phyloP scores from a whole-genome alignment of 1,140 invertebrate species.

The Apolygus lucorum region DNA sequence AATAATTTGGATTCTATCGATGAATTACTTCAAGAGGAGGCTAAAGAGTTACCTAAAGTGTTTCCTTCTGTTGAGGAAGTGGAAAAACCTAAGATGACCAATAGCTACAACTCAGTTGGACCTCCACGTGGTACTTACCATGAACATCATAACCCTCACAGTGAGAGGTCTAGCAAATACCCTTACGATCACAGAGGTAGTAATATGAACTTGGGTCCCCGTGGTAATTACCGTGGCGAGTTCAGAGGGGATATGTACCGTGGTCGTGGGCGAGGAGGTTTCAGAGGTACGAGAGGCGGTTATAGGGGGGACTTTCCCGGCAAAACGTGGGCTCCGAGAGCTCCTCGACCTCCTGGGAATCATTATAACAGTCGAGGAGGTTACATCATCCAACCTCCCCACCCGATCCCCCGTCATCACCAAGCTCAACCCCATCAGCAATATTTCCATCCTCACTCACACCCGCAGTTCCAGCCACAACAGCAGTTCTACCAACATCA shows the following conservation, averaged over 20 bases:
- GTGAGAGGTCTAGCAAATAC: background rate
- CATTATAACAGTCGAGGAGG: background rate
- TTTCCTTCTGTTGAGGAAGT: background rate
- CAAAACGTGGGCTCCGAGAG: background rate
- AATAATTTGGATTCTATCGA: background rate
- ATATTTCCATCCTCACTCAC: constrained; percentile 2
- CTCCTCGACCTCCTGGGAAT: background rate
- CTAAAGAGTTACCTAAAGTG: background rate
- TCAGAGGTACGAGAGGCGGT: background rate
- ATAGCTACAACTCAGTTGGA: background rate
- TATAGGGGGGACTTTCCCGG: background rate
- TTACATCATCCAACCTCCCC: background rate
- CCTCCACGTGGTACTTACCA: background rate
- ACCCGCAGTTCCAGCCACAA: background rate
- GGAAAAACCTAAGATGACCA: background rate
- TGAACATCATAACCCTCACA: background rate
- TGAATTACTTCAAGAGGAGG: background rate
- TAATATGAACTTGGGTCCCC: background rate
- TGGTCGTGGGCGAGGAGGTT: background rate
- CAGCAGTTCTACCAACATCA: background rate
- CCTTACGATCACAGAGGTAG: background rate
- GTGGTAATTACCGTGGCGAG: background rate
- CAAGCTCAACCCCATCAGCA: background rate
- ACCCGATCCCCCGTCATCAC: background rate
- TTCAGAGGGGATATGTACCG: background rate